Evolutionary conservation across 2,888 invertebrate genomes (phyloP).

Genomic region (Disparrhopalites patrizii): DNA sequence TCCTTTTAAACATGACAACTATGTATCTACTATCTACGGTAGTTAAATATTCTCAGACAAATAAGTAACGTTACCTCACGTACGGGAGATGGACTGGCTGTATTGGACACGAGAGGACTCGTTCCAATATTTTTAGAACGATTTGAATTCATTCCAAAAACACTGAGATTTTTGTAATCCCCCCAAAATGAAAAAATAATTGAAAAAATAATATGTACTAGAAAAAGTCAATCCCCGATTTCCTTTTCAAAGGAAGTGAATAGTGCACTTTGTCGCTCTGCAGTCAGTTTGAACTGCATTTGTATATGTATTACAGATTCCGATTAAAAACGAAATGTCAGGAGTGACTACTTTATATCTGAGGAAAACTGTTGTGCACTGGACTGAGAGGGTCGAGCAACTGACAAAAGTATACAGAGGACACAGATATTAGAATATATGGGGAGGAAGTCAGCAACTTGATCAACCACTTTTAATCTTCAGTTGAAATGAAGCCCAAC

Average conservation of each 20-base stretch:
- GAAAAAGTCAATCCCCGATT: not conserved
- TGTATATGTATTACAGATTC: not conserved
- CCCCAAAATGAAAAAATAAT: slow-evolving; percentile 16
- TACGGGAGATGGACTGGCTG: slow-evolving; percentile 40
- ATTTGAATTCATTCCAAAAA: slow-evolving; percentile 42
- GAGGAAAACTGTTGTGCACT: slow-evolving; percentile 17
- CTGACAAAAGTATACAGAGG: slow-evolving; percentile 10
- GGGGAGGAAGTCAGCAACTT: slow-evolving; percentile 24
- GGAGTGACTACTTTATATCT: not conserved
- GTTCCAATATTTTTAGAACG: slow-evolving; percentile 45
- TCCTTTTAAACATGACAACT: not conserved
- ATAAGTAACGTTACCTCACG: slow-evolving; percentile 39
- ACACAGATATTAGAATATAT: slow-evolving; percentile 12
- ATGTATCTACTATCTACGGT: slow-evolving; percentile 1
- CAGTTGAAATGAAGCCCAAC: slow-evolving; percentile 17
- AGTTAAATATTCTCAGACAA: not conserved
- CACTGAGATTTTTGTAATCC: too few species aligned
- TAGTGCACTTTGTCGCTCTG: too few species aligned
- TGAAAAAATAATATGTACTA: not conserved
- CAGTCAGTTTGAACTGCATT: not conserved
- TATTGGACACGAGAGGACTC: slow-evolving; percentile 46
- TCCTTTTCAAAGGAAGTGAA: too few species aligned
- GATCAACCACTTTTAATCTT: slow-evolving; percentile 28
- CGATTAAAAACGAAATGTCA: not conserved
- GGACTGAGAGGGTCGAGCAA: slow-evolving; percentile 13